Evolutionary conservation across 1,140 invertebrate genomes (phyloP), one percentile per base, ranked within the genome.

Genomic region (Bombus confusus): DNA sequence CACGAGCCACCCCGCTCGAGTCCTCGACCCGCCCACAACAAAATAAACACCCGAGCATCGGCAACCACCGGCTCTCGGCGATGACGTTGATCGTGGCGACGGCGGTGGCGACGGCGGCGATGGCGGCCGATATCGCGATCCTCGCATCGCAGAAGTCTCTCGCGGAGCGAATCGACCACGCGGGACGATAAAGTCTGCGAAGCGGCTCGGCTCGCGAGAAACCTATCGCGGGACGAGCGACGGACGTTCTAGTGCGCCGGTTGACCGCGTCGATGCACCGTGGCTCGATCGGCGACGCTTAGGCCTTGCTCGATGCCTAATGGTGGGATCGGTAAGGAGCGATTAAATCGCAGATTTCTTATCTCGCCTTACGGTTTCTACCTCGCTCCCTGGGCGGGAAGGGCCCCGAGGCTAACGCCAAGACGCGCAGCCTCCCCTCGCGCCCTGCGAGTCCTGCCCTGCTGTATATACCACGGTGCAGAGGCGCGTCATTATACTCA

Each of bases 401-500:
- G 81, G 71, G 83, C 76, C 91, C 77, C 82, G 85, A 89, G 93
- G 92, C 92, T 88, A 91, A 87, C 84, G 88, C 88, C 83, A 80
- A 91, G 88, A 92, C 85, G 87, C 87, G 79, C 71, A 22, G 22
- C 82, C 62, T 78, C 59, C 86, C 83, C 68, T 75, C 52, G 22
- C 52, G 18, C 47, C 52, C 57, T 37, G 22, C 28, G 34, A 59
- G 34, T 37, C 13, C 62, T 37, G 37, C 64, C 47, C 52, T 69
- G 39, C 57, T 75, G 75, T 81, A 72, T 83, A 85, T 83, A 80
- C 79, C 77, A 83, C 82, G 80, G 89, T 84, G 89, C 89, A 88
- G 78, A 86, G 88, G 86, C 89, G 89, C 88, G 89, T 94, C 93
- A 94, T 95, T 95, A 94, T 93, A 91, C 87, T 91, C 92, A 92